Evolutionary conservation across 2,797 vertebrate species (phyloP).

Genomic region (Xiphophorus birchmanni): DNA sequence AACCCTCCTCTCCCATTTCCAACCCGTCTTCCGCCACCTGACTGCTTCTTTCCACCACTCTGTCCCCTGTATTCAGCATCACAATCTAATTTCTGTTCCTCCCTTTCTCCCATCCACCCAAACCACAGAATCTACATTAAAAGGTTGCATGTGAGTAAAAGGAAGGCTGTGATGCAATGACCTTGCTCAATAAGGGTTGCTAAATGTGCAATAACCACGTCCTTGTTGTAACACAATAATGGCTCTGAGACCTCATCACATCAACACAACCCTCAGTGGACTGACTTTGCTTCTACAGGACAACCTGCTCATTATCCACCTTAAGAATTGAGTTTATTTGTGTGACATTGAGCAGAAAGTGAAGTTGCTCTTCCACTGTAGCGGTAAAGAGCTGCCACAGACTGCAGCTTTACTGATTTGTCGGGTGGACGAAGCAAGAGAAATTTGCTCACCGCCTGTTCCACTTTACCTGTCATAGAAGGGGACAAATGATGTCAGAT

Average conservation of each 20-base stretch:
- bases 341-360: slow-evolving; percentile 31
- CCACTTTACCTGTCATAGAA: slow-evolving; percentile 73
- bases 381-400: slow-evolving; percentile 15
- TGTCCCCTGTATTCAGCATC: slow-evolving; percentile 27
- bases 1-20: slow-evolving; percentile 32
- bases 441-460: slow-evolving; percentile 50
- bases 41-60: slow-evolving; percentile 33
- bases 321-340: slow-evolving; percentile 33
- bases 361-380: slow-evolving; percentile 12
- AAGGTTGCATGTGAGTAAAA: slow-evolving; percentile 28
- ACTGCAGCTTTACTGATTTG: slow-evolving; percentile 42
- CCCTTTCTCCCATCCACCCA: slow-evolving; percentile 1
- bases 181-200: slow-evolving; percentile 66
- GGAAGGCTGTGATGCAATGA: slow-evolving; percentile 53
- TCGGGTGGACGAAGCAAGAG: slow-evolving; percentile 54
- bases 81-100: slow-evolving; percentile 35
- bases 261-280: slow-evolving; percentile 27
- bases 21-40: slow-evolving; percentile 22
- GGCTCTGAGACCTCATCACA: slow-evolving; percentile 52
- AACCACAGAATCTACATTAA: slow-evolving; percentile 55
- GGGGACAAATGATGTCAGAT: slow-evolving; percentile 74
- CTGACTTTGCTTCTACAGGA: slow-evolving; percentile 6
- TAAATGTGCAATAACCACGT: slow-evolving; percentile 60
- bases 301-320: slow-evolving; percentile 40
- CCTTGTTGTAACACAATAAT: slow-evolving; percentile 65